A percentile compares a stretch with the other conserved stretches of the same genome.
phyloP scores from a whole-genome alignment of 2,797 vertebrate species.

The Bucorvus abyssinicus region DNA sequence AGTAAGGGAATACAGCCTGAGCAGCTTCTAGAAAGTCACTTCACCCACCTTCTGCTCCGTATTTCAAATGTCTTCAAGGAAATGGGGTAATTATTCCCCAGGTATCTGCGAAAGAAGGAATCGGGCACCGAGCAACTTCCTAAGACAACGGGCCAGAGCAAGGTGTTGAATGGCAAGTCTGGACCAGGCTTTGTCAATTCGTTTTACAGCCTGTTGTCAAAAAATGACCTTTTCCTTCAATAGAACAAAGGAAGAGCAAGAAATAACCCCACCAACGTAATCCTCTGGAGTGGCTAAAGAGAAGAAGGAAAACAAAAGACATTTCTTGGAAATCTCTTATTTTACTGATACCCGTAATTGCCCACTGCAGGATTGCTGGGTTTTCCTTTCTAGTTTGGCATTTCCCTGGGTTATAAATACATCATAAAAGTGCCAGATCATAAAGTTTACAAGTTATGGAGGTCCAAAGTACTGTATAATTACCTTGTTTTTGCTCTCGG shows the following conservation, averaged over 20 bases:
- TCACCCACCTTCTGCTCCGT: background rate
- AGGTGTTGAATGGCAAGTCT: background rate
- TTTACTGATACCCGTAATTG: background rate
- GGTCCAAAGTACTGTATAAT: background rate
- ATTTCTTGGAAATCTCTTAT: conserved; percentile 33
- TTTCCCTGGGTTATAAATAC: conserved; percentile 38
- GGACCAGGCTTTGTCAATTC: background rate
- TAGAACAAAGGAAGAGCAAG: background rate
- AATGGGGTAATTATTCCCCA: background rate
- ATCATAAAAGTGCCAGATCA: background rate
- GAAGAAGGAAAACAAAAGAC: background rate
- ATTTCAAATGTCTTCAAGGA: background rate
- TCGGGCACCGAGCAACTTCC: rapidly evolving
- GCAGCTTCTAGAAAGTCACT: background rate
- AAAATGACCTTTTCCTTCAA: background rate
- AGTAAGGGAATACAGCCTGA: background rate
- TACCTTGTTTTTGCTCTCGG: background rate
- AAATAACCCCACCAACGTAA: background rate
- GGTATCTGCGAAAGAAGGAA: background rate
- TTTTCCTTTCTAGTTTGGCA: conserved; percentile 4
- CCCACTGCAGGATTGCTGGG: background rate
- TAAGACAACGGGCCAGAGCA: background rate
- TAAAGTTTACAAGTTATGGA: conserved; percentile 24
- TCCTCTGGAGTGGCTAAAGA: background rate
- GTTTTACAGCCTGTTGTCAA: background rate